Evolutionary conservation across 92 coral and sea anemone genomes (phyloP).

Genomic region (Diadumene lineata): DNA sequence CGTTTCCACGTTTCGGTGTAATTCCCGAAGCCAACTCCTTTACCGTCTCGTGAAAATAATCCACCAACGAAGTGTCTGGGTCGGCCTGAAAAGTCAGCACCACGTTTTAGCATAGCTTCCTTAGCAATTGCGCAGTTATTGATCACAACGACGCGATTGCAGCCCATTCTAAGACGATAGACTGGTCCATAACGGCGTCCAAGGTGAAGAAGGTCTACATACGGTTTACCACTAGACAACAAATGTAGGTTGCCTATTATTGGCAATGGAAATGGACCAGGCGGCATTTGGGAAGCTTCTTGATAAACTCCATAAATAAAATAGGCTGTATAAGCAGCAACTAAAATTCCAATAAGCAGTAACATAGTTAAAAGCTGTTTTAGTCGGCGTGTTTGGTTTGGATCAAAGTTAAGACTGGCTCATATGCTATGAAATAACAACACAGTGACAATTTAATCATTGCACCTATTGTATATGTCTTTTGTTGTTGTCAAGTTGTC

Average conservation of each 20-base stretch:
- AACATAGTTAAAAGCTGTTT: neutral
- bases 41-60: slow-evolving; percentile 54
- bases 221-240: slow-evolving; percentile 57
- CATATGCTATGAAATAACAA: too few species aligned
- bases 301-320: slow-evolving; percentile 3
- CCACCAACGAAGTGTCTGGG: slow-evolving; percentile 68
- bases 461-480: too few species aligned
- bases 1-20: slow-evolving; percentile 51
- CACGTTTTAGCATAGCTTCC: slow-evolving; percentile 73
- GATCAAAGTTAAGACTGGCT: too few species aligned
- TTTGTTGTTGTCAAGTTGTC: too few species aligned
- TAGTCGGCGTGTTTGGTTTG: too few species aligned
- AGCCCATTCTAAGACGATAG: slow-evolving; percentile 66
- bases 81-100: slow-evolving; percentile 72
- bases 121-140: slow-evolving; percentile 70
- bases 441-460: too few species aligned
- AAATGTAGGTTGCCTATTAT: slow-evolving; percentile 75
- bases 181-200: slow-evolving; percentile 67
- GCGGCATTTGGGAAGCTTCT: slow-evolving; percentile 62
- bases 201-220: slow-evolving; percentile 56
- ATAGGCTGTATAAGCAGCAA: neutral
- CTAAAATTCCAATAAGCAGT: neutral
- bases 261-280: slow-evolving; percentile 89
- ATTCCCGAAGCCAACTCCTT: slow-evolving; percentile 68
- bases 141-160: slow-evolving; percentile 60